These are phyloP conservation scores for Stegodyphus dumicola DNA, from an alignment of 1,140 invertebrate genomes.

Conservation along the genomic window DNA sequence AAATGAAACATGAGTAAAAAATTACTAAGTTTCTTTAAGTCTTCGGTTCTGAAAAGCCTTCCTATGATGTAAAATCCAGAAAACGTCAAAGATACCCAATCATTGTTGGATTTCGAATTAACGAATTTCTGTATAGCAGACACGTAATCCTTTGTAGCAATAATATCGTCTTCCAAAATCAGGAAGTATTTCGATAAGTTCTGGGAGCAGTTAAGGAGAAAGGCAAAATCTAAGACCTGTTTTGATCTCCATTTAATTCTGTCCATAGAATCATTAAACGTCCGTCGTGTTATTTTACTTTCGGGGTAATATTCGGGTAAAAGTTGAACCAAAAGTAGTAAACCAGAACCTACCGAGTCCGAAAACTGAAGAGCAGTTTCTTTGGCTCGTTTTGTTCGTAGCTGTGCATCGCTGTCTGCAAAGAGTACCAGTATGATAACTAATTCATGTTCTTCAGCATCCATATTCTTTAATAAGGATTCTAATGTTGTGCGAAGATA, in stretches of 20 bases:
- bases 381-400: slow-evolving; percentile 11
- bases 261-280: slow-evolving; percentile 87
- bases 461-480: slow-evolving; percentile 22
- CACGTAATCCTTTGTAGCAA: slow-evolving; percentile 85
- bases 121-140: slow-evolving; percentile 85
- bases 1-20: slow-evolving; percentile 96
- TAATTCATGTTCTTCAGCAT: slow-evolving; percentile 2
- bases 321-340: slow-evolving; percentile 90
- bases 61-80: slow-evolving; percentile 92
- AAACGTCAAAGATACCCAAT: slow-evolving; percentile 93
- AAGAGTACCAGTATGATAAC: slow-evolving; percentile 85
- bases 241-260: slow-evolving; percentile 93
- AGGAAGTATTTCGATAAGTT: slow-evolving; percentile 71
- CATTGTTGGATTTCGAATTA: slow-evolving; percentile 74
- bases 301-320: slow-evolving; percentile 84
- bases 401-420: slow-evolving; percentile 73
- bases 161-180: slow-evolving; percentile 94
- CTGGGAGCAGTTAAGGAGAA: slow-evolving; percentile 93
- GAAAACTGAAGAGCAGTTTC: slow-evolving; percentile 71
- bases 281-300: slow-evolving; percentile 76
- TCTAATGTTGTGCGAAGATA: slow-evolving; percentile 36
- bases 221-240: slow-evolving; percentile 94
- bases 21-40: slow-evolving; percentile 86
- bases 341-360: slow-evolving; percentile 79
- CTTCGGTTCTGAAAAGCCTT: slow-evolving; percentile 70